phyloP scores from a whole-genome alignment of 2,113 vertebrate species.

The Willisornis vidua region DNA sequence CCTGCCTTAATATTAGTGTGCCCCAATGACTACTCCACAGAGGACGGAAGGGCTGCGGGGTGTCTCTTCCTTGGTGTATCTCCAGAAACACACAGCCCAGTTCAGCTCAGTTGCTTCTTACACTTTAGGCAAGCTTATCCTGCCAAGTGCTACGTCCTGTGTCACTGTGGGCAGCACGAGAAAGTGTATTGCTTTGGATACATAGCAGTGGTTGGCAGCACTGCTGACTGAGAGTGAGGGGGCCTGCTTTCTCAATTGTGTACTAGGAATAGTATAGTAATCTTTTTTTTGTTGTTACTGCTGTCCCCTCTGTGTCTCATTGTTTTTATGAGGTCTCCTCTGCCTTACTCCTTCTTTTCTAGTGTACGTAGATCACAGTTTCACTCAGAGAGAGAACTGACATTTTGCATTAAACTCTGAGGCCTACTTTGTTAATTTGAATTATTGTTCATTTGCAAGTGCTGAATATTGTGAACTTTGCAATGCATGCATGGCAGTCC shows the following conservation, averaged over 20 bases:
- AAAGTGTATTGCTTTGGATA: not conserved
- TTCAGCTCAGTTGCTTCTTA: not conserved
- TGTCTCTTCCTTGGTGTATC: not conserved
- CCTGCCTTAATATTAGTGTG: not conserved
- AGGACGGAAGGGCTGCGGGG: not conserved
- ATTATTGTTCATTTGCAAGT: not conserved
- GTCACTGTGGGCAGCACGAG: not conserved
- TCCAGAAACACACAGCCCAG: not conserved
- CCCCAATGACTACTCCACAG: not conserved
- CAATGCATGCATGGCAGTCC: not conserved
- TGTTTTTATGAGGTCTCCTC: not conserved
- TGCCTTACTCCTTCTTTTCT: not conserved
- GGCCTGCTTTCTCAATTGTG: not conserved
- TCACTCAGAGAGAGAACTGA: not conserved
- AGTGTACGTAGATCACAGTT: not conserved
- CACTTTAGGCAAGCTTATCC: not conserved
- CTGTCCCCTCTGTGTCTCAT: not conserved
- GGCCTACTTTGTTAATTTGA: constrained; percentile 2
- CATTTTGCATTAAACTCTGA: not conserved
- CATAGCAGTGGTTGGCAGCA: not conserved
- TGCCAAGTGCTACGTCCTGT: not conserved
- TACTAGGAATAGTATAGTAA: not conserved
- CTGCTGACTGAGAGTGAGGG: not conserved
- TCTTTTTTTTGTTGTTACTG: not conserved
- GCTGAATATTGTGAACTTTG: not conserved